phyloP scores from a whole-genome alignment of 2,113 vertebrate genomes.

The Elephantulus edwardii region DNA sequence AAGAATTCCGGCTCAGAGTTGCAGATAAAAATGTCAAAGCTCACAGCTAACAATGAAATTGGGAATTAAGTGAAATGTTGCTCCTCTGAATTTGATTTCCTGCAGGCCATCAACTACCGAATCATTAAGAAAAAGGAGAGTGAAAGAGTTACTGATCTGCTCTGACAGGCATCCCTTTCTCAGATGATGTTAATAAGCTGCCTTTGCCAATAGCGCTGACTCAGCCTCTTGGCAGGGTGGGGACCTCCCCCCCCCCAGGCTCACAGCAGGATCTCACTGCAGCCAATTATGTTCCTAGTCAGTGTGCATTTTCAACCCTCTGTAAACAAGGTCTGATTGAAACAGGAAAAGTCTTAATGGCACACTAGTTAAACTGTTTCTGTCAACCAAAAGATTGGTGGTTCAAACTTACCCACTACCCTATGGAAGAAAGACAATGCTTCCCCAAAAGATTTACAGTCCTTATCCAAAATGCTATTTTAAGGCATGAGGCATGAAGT shows the following conservation, averaged over 20 bases:
- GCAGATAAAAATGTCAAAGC: slow-evolving; percentile 14
- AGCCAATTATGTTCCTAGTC: not conserved
- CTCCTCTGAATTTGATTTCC: slow-evolving; percentile 38
- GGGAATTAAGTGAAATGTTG: slow-evolving; percentile 21
- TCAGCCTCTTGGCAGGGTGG: not conserved
- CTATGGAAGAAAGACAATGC: not conserved
- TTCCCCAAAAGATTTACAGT: not conserved
- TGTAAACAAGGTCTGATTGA: not conserved
- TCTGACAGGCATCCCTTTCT: not conserved
- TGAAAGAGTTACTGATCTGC: not conserved
- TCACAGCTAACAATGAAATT: slow-evolving; percentile 36
- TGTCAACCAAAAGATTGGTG: not conserved
- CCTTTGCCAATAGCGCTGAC: slow-evolving; percentile 3
- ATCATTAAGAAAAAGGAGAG: slow-evolving; percentile 28
- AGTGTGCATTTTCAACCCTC: not conserved
- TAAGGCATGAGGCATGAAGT: too few species aligned
- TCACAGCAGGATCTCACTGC: not conserved
- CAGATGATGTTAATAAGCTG: not conserved
- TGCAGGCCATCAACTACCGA: slow-evolving; percentile 50
- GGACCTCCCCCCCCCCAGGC: not conserved
- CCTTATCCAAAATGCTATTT: too few species aligned
- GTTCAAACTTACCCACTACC: not conserved
- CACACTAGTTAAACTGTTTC: not conserved
- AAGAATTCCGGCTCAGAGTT: not conserved
- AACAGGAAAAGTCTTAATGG: not conserved